phyloP scores from a whole-genome alignment of 2,888 invertebrate species.

The Cephus pulcher region DNA sequence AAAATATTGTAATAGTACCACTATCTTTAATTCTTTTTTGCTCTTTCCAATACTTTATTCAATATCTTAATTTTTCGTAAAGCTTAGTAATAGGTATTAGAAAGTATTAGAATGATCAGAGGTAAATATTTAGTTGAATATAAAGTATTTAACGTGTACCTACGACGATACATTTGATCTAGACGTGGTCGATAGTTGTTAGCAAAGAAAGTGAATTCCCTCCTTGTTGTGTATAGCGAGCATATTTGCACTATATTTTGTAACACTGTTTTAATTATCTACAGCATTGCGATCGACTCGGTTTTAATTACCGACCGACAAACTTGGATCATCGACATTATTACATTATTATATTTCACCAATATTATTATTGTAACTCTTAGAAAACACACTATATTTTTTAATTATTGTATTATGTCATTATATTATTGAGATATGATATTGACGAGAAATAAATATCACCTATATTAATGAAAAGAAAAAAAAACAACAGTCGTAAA shows the following conservation, averaged over 20 bases:
- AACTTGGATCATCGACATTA: conserved; percentile 40
- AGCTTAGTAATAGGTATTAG: neutral
- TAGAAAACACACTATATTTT: conserved; percentile 63
- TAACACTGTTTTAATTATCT: conserved; percentile 58
- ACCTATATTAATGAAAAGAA: conserved; percentile 27
- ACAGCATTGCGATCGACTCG: conserved; percentile 34
- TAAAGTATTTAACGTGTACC: conserved; percentile 25
- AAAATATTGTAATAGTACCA: conserved; percentile 11
- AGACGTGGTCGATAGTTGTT: conserved; percentile 13
- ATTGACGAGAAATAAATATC: conserved; percentile 58
- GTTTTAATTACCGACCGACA: conserved; percentile 12
- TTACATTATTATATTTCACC: conserved; percentile 49
- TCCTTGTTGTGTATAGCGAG: conserved; percentile 58
- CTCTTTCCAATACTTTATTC: neutral
- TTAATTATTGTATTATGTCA: conserved; percentile 62
- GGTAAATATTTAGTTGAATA: neutral
- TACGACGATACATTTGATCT: conserved; percentile 27
- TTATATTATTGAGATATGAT: conserved; percentile 56
- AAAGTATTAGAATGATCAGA: neutral
- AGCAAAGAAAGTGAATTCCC: conserved; percentile 34
- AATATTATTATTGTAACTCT: conserved; percentile 58
- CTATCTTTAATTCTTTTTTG: neutral
- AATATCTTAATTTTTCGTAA: conserved; percentile 1
- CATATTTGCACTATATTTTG: conserved; percentile 61
- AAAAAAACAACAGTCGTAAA: neutral